Evolutionary conservation across 1,140 invertebrate genomes (phyloP).

Genomic region (Stenopsyche tienmushanensis): DNA sequence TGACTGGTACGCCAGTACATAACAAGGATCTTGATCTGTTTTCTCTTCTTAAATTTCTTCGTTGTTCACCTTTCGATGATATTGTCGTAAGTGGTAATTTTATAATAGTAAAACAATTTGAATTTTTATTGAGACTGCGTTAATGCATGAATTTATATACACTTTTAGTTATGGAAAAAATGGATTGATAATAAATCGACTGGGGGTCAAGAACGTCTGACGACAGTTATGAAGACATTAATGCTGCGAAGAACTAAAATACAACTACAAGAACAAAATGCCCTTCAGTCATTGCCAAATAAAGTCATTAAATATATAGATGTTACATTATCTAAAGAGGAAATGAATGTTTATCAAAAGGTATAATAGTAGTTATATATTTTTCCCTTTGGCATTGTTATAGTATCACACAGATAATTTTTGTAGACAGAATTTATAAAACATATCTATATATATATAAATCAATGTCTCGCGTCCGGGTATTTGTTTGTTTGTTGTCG

Average conservation of each 20-base stretch:
- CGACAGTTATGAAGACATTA: slow-evolving; percentile 76
- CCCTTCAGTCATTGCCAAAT: slow-evolving; percentile 64
- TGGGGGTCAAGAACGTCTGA: slow-evolving; percentile 70
- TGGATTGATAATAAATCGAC: slow-evolving; percentile 75
- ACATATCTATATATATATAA: neutral
- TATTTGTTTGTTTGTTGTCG: no score
- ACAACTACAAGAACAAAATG: slow-evolving; percentile 65
- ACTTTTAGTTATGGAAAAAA: slow-evolving; percentile 62
- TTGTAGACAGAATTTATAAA: no score
- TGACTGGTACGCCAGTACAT: slow-evolving; percentile 95
- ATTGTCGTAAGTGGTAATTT: slow-evolving; percentile 45
- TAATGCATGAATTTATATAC: slow-evolving; percentile 15
- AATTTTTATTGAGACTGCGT: neutral
- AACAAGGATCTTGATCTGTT: slow-evolving; percentile 90
- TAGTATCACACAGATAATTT: no score
- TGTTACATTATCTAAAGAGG: slow-evolving; percentile 66
- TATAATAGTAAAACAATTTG: neutral
- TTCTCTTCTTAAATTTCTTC: slow-evolving; percentile 82
- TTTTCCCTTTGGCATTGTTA: no score
- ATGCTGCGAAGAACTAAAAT: slow-evolving; percentile 83
- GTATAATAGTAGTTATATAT: slow-evolving; percentile 44
- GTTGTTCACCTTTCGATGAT: slow-evolving; percentile 86
- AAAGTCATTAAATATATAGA: slow-evolving; percentile 60
- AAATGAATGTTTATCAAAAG: slow-evolving; percentile 78
- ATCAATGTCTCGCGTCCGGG: no score